phyloP scores from a whole-genome alignment of 2,797 vertebrate genomes.

The Xerus rutilus region DNA sequence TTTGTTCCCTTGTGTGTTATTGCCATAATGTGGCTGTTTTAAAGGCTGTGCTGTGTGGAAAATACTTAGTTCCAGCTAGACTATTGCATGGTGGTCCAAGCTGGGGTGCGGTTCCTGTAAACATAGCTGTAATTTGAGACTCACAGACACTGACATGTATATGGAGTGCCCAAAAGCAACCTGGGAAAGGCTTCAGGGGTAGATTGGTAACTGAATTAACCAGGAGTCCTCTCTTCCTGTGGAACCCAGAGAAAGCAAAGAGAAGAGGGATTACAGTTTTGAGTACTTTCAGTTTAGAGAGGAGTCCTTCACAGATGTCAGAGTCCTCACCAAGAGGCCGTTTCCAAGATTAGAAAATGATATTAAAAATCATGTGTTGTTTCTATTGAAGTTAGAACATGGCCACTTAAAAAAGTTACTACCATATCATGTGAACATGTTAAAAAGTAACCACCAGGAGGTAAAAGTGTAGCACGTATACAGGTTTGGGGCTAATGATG shows the following conservation, averaged over 20 bases:
- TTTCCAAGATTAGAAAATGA: background rate
- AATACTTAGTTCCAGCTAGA: background rate
- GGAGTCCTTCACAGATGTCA: background rate
- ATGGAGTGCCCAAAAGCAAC: background rate
- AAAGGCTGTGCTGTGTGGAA: background rate
- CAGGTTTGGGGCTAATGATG: background rate
- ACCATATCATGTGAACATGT: background rate
- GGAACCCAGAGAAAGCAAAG: background rate
- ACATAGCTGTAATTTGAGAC: background rate
- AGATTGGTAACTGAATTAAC: background rate
- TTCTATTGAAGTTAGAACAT: background rate
- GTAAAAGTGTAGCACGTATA: background rate
- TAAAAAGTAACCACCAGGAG: background rate
- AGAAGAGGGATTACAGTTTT: background rate
- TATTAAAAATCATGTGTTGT: background rate
- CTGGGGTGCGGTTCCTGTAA: background rate
- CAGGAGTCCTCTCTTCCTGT: background rate
- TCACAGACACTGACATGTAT: too few species aligned
- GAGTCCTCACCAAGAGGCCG: background rate
- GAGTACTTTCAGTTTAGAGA: background rate
- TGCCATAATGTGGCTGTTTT: background rate
- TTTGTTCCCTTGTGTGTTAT: background rate
- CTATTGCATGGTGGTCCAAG: background rate
- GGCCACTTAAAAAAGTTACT: background rate
- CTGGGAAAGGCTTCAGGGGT: background rate